Base-by-base conservation (phyloP, 2,888 invertebrate genomes). In the Corythucha ciliata region DNA sequence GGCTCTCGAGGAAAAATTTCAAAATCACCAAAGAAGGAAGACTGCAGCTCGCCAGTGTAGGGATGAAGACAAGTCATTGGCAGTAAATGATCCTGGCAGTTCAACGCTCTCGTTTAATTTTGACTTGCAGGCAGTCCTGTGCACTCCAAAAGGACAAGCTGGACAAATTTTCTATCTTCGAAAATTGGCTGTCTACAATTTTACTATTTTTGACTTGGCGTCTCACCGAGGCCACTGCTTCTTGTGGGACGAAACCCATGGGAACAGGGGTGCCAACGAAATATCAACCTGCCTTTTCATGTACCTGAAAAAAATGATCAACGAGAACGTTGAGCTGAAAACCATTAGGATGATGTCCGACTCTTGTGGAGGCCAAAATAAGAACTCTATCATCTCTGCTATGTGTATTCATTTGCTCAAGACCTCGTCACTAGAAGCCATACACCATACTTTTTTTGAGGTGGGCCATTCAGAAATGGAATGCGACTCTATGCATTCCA, bases 271-370 rank as follows among this genome's bases (percentile, higher is more conserved):
- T n/a, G n/a, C n/a, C n/a, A n/a, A n/a, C n/a, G 36, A 36, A 36
- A 36, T 36, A 20, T 36, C 36, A 14, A 36, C 36, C 12, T 36
- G 36, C 36, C 14, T 36, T 7, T 45, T 27, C 12, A 32, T 29
- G n/a, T 32, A n/a, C n/a, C n/a, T 6, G 32, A 12, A 14, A 14
- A 45, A 14, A 16, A 6, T 20, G 16, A 45, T 29, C n/a, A n/a
- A n/a, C n/a, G n/a, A n/a, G n/a, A n/a, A n/a, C n/a, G n/a, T n/a
- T n/a, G n/a, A n/a, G n/a, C 8, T 45, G 10, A 45, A 14, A 10
- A n/a, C 45, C 4, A 6, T 45, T 10, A 45, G 45, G 18, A 45
- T 45, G 45, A 45, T 45, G 45, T 45, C 45, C 4, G 45, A 45
- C 32, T 29, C 29, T 6, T 45, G 45, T 20, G 45, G 45, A 27